Percentiles rank a stretch among this genome's conserved stretches.
Evolutionary conservation across 2,113 vertebrate genomes (phyloP).

Genomic region (Vombatus ursinus): DNA sequence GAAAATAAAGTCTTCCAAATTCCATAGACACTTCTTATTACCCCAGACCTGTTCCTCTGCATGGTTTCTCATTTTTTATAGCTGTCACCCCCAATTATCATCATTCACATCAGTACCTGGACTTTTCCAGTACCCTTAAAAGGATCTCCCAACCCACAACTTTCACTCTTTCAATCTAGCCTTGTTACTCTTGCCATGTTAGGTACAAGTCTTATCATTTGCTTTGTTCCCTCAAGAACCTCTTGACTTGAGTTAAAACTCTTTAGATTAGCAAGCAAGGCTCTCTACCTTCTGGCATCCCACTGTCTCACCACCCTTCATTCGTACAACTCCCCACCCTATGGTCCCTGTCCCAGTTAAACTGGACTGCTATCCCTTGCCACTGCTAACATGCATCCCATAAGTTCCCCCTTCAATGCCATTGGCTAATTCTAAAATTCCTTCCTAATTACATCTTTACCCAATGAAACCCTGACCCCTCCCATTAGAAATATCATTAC

Average conservation of each 20-base stretch:
- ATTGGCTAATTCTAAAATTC: neutral
- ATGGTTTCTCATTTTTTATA: neutral
- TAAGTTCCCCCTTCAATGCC: no score
- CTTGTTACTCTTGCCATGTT: no score
- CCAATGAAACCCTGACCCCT: neutral
- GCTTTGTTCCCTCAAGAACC: neutral
- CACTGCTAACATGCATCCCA: neutral
- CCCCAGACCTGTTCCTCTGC: neutral
- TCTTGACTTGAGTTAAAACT: neutral
- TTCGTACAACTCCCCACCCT: neutral
- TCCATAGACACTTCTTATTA: neutral
- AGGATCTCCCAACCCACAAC: neutral
- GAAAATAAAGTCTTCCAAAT: neutral
- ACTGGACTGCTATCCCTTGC: neutral
- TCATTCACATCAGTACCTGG: neutral
- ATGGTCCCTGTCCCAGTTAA: neutral
- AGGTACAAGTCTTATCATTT: neutral
- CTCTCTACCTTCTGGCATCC: neutral
- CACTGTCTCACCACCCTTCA: neutral
- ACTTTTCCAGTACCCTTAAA: neutral
- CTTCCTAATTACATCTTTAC: neutral
- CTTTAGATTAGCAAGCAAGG: neutral
- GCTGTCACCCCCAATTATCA: neutral
- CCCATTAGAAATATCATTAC: neutral
- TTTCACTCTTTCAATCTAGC: no score